These are phyloP conservation scores for Agonopterix heracliana DNA, from an alignment of 2,888 invertebrate species.

Conservation along the genomic window DNA sequence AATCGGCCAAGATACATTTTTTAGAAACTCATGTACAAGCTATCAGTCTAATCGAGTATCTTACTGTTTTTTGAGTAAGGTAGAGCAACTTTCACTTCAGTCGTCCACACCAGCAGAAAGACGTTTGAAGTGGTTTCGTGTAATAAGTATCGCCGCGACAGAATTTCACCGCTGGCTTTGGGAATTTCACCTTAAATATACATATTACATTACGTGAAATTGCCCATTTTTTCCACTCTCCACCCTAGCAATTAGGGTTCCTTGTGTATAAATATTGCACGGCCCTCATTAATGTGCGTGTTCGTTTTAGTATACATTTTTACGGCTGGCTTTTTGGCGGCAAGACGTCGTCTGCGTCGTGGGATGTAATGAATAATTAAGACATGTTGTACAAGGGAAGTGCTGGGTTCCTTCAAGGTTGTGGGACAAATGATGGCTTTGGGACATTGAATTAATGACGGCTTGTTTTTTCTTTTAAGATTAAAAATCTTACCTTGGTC, in stretches of 20 bases:
- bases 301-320: conserved; percentile 71
- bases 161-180: conserved; percentile 57
- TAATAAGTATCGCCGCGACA: conserved; percentile 70
- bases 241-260: conserved; percentile 76
- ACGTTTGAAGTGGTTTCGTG: conserved; percentile 68
- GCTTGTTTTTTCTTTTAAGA: conserved; percentile 8
- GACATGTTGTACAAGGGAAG: conserved; percentile 54
- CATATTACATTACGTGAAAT: conserved; percentile 77
- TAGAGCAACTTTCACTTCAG: conserved; percentile 42
- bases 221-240: conserved; percentile 77
- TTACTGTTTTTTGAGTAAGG: conserved; percentile 9
- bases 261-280: conserved; percentile 76
- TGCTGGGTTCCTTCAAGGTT: conserved; percentile 31
- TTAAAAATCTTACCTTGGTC: conserved; percentile 57
- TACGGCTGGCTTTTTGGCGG: conserved; percentile 58
- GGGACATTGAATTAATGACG: conserved; percentile 9
- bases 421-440: conserved; percentile 25
- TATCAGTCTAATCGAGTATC: too few species aligned
- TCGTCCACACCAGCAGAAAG: conserved; percentile 39
- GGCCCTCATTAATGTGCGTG: conserved; percentile 73
- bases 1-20: too few species aligned
- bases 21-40: too few species aligned
- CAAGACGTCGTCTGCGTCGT: conserved; percentile 44
- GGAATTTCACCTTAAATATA: conserved; percentile 73
- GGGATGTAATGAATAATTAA: conserved; percentile 72